Evolutionary conservation across 64 coral and sea anemone genomes (phyloP).

Genomic region (Montipora efflorescens): DNA sequence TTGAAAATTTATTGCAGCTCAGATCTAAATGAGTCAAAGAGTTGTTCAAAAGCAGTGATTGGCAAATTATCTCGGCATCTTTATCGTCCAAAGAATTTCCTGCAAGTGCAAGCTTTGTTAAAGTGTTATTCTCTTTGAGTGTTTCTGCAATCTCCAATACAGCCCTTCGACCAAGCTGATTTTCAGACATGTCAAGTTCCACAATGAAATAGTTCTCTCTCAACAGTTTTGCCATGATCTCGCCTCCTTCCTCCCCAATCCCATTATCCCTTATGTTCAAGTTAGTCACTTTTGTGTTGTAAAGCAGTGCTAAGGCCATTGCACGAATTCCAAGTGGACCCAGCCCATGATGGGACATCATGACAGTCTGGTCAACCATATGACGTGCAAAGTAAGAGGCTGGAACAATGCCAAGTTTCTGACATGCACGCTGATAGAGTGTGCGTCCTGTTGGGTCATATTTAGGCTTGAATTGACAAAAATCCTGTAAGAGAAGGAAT

Average conservation of each 20-base stretch:
- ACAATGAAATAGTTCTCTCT: conserved; percentile 95
- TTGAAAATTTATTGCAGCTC: conserved; percentile 85
- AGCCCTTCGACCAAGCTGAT: conserved; percentile 67
- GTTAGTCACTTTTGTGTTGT: conserved; percentile 89
- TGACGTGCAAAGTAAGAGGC: conserved; percentile 94
- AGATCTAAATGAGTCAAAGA: conserved; percentile 77
- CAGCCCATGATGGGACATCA: conserved; percentile 94
- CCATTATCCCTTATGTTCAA: conserved; percentile 89
- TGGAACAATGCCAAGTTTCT: conserved; percentile 90
- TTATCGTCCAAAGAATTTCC: conserved; percentile 82
- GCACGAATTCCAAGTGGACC: conserved; percentile 84
- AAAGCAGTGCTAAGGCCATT: conserved; percentile 81
- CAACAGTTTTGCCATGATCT: conserved; percentile 80
- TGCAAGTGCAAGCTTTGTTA: conserved; percentile 72
- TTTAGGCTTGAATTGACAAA: conserved; percentile 65
- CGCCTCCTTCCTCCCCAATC: conserved; percentile 82
- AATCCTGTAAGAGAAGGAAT: background rate
- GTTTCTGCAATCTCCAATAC: conserved; percentile 76
- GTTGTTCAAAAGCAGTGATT: conserved; percentile 68
- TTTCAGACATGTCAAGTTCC: conserved; percentile 88
- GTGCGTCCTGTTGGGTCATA: conserved; percentile 89
- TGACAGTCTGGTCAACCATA: conserved; percentile 82
- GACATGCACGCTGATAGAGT: conserved; percentile 79
- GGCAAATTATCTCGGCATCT: conserved; percentile 72
- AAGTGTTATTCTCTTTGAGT: conserved; percentile 75